Evolutionary conservation across 2,888 invertebrate species (phyloP), one percentile per base, ranked within the genome.

Genomic region (Beris chalybata): DNA sequence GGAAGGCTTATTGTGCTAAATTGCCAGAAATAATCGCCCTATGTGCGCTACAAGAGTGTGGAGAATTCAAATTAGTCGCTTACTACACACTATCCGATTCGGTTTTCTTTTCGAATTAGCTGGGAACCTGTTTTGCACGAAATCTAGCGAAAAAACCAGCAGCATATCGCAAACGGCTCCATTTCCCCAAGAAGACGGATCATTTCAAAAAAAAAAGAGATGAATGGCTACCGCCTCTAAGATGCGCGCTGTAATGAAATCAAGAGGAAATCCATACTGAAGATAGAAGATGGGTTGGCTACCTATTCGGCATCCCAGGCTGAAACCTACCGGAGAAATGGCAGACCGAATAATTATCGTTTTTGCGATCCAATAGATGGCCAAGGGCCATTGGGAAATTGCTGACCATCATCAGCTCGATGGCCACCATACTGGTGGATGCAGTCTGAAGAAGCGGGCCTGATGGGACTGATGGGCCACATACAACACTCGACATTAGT

Each of bases 291-390:
- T 29, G 31, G 48, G 48, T 57, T 5, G 38, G 38, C 38, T 38
- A 38, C 38, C 38, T 38, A 38, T 38, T 38, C 38, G 38, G 38
- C 38, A 9, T 5, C 9, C 38, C 7, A 22, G 9, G 38, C 38
- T 5, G 9, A 29, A 53, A 53, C 29, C 12, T 12, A 29, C 13
- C 11, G 50, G 22, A 61, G 61, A 61, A 61, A 61, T 52, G 50
- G 32, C 15, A 61, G 52, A 61, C 52, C 38, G 52, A 38, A 61
- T 61, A 61, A 61, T 61, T 61, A 61, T 52, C 11, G 52, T 50
- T 61, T 61, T 61, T 52, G 52, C 22, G 32, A 13, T 38, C 22
- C 32, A 15, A 48, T 56, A 43, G 22, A 56, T 56, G 11, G 47
- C 61, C 22, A 43, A 13, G 43, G 47, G 61, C 50, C 22, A 61